Evolutionary conservation across 2,113 vertebrate species (phyloP).

Genomic region (Hipposideros armiger): DNA sequence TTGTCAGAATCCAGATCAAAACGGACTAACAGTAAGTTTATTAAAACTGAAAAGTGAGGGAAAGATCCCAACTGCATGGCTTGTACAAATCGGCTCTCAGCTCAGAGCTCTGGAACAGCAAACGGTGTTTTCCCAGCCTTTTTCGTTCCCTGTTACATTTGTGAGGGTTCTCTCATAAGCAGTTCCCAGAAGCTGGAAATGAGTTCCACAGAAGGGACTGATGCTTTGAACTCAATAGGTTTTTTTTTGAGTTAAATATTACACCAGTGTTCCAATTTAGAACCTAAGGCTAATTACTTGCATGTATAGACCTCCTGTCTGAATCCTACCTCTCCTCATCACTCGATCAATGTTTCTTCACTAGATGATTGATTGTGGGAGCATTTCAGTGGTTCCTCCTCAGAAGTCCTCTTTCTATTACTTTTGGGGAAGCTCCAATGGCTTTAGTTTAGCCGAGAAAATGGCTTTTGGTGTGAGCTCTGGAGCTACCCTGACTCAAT

Average conservation of each 20-base stretch:
- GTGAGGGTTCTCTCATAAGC: not conserved
- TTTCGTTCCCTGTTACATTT: not conserved
- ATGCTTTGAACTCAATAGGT: conserved; percentile 15
- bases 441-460: not conserved
- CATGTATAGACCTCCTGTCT: not conserved
- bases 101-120: not conserved
- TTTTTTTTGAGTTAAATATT: conserved; percentile 48
- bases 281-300: conserved; percentile 34
- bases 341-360: not conserved
- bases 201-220: not conserved
- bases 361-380: not conserved
- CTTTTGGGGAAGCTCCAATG: not conserved
- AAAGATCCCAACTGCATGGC: not conserved
- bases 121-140: not conserved
- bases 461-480: not conserved
- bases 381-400: not conserved
- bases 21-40: not conserved
- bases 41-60: not conserved
- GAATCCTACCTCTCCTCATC: conserved; percentile 17
- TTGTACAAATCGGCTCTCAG: not conserved
- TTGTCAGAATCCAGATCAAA: not conserved
- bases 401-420: not conserved
- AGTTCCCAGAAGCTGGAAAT: not conserved
- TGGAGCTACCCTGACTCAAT: not conserved
- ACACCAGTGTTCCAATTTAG: conserved; percentile 38